Evolutionary conservation across 2,888 invertebrate genomes (phyloP).

Genomic region (Ennomos fuscantarius): DNA sequence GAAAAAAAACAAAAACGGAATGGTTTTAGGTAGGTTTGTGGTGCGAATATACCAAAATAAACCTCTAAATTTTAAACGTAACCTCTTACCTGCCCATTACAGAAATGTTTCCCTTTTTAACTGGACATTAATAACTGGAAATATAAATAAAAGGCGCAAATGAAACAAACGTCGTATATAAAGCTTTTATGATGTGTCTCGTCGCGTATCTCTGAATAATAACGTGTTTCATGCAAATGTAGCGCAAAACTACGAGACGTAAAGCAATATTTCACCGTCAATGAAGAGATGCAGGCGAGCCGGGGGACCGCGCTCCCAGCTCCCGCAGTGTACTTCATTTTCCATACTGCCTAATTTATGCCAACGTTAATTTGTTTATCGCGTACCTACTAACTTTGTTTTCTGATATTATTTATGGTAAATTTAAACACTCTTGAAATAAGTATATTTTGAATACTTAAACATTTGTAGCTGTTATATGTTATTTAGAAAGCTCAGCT

Average conservation of each 20-base stretch:
- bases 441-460: constrained; percentile 5
- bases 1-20: too few species aligned
- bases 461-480: constrained; percentile 5
- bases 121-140: too few species aligned
- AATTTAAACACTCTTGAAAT: constrained; percentile 13
- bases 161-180: too few species aligned
- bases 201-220: constrained; percentile 7
- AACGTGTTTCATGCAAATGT: constrained; percentile 14
- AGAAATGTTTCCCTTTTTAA: too few species aligned
- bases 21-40: too few species aligned
- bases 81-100: too few species aligned
- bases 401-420: constrained; percentile 22
- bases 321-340: constrained; percentile 7
- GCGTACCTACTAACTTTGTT: constrained; percentile 19
- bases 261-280: constrained; percentile 22
- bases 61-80: too few species aligned
- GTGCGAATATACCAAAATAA: too few species aligned
- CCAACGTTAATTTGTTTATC: constrained; percentile 31
- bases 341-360: constrained; percentile 23
- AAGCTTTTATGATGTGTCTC: not conserved
- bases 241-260: constrained; percentile 13
- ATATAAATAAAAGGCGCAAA: too few species aligned
- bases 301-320: constrained; percentile 7
- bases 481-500: too few species aligned
- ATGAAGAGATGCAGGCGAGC: constrained; percentile 11